Conservation (phyloP, 2,888 invertebrate genomes). For the Metellina segmentata region DNA sequence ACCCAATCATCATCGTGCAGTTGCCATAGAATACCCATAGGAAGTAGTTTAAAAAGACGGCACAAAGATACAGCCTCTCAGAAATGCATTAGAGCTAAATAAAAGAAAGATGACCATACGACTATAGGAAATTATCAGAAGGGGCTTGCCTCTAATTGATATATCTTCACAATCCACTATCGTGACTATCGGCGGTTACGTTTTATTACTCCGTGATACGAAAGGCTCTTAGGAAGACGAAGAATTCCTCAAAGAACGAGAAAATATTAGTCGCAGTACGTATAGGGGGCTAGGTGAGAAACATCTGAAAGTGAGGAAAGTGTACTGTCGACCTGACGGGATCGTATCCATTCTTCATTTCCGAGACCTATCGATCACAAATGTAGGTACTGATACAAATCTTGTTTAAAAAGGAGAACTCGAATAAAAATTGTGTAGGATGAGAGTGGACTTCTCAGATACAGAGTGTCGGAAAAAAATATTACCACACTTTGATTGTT, state of each 20-base stretch:
- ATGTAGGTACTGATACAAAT: too few species aligned
- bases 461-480: too few species aligned
- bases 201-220: not conserved
- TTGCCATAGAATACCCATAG: not conserved
- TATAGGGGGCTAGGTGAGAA: not conserved
- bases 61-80: not conserved
- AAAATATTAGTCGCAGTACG: not conserved
- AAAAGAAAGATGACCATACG: not conserved
- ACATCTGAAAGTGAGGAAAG: not conserved
- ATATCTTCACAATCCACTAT: slow-evolving; percentile 11
- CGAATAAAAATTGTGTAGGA: too few species aligned
- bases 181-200: slow-evolving; percentile 1
- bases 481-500: too few species aligned
- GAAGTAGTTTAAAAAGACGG: not conserved
- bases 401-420: too few species aligned
- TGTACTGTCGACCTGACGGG: not conserved
- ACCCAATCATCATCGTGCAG: too few species aligned
- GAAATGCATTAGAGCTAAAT: not conserved
- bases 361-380: too few species aligned
- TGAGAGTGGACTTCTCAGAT: too few species aligned
- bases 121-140: not conserved
- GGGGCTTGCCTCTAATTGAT: slow-evolving; percentile 2
- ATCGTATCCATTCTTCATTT: not conserved
- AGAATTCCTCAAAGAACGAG: not conserved
- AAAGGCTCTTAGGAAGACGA: not conserved